These are phyloP conservation scores for Neosilurus mollespiculum DNA, from an alignment of 2,797 vertebrate species.

Conservation along the genomic window DNA sequence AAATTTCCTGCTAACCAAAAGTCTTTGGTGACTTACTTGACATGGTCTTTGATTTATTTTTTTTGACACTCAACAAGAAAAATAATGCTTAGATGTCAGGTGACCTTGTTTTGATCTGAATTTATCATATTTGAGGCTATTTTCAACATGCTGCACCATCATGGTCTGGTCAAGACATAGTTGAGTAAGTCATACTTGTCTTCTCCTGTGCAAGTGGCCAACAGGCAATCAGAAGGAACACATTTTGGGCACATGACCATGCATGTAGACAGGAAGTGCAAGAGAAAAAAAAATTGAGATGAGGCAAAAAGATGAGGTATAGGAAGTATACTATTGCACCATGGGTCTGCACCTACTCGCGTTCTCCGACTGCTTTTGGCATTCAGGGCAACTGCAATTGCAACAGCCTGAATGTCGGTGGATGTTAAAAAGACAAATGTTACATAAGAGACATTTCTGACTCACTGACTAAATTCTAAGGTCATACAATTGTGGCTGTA, in stretches of 20 bases:
- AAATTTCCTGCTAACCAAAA: neutral
- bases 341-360: neutral
- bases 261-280: slow-evolving; percentile 52
- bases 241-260: slow-evolving; percentile 16
- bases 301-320: slow-evolving; percentile 34
- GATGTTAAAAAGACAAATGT: slow-evolving; percentile 39
- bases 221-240: slow-evolving; percentile 34
- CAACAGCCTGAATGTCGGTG: slow-evolving; percentile 25
- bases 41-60: neutral
- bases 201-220: neutral
- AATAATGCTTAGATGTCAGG: neutral
- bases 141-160: neutral
- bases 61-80: neutral
- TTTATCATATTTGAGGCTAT: neutral
- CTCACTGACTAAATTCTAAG: slow-evolving; percentile 31
- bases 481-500: neutral
- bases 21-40: neutral
- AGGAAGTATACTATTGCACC: slow-evolving; percentile 8
- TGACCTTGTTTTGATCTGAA: neutral
- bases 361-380: slow-evolving; percentile 19
- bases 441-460: slow-evolving; percentile 51
- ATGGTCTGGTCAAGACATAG: neutral
- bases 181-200: neutral
- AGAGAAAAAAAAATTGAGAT: slow-evolving; percentile 19
- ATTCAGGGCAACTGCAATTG: slow-evolving; percentile 43